These are phyloP conservation scores for Erethizon dorsatum DNA, from an alignment of 2,797 vertebrate species.

Conservation along the genomic window DNA sequence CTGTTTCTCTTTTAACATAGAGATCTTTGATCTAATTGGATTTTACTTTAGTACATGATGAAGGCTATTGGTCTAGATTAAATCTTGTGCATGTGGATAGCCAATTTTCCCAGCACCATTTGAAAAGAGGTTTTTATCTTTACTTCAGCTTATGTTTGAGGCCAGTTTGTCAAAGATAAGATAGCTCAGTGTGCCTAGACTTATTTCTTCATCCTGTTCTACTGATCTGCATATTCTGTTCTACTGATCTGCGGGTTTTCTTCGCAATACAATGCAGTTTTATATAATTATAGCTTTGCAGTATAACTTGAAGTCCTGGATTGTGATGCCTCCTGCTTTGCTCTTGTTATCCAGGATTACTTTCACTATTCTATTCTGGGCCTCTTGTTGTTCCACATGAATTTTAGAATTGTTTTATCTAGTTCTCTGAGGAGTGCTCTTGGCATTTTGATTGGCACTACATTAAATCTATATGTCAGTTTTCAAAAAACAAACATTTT, in stretches of 20 bases:
- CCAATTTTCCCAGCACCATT: background rate
- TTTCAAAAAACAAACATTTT: background rate
- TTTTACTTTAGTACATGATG: background rate
- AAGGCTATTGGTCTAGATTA: background rate
- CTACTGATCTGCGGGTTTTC: background rate
- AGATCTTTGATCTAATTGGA: background rate
- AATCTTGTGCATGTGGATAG: background rate
- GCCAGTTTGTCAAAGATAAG: background rate
- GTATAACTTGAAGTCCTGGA: background rate
- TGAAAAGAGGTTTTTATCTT: background rate
- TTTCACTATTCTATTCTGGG: background rate
- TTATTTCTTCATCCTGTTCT: background rate
- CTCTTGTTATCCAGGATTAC: background rate
- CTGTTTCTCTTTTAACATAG: background rate
- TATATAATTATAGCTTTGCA: background rate
- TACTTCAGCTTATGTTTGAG: background rate
- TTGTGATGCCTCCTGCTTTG: background rate
- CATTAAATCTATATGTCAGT: background rate
- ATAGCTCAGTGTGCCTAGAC: background rate
- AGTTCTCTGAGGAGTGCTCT: background rate
- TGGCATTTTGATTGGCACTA: background rate
- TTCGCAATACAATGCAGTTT: background rate
- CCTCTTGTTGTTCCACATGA: background rate
- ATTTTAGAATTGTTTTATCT: background rate
- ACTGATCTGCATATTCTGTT: background rate